Percentiles rank a stretch among this genome's conserved stretches.
These are phyloP conservation scores for Mesoligia furuncula DNA, from an alignment of 2,888 invertebrate species.

Conservation along the genomic window DNA sequence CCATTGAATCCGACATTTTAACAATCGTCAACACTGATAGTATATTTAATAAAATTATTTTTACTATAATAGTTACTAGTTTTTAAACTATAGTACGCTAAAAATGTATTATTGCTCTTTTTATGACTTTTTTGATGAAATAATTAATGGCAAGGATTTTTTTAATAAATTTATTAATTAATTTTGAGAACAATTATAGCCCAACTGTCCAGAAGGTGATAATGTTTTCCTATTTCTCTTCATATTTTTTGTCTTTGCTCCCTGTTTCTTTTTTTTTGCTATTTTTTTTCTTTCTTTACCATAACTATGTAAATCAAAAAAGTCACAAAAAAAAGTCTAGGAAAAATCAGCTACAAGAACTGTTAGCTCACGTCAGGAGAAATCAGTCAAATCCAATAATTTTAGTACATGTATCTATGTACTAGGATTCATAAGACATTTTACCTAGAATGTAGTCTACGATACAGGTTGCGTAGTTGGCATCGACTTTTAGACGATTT, in stretches of 20 bases:
- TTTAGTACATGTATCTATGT: slow-evolving; percentile 61
- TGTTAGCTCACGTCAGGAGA: slow-evolving; percentile 51
- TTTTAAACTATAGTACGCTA: slow-evolving; percentile 53
- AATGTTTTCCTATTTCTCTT: not conserved
- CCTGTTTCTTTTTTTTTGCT: not conserved
- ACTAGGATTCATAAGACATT: slow-evolving; percentile 77
- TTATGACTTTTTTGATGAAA: slow-evolving; percentile 36
- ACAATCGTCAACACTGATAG: slow-evolving; percentile 57
- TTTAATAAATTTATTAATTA: not conserved
- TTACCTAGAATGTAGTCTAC: slow-evolving; percentile 66
- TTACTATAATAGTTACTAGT: slow-evolving; percentile 46
- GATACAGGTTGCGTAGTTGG: slow-evolving; percentile 32
- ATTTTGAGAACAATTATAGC: not conserved
- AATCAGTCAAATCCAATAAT: slow-evolving; percentile 69
- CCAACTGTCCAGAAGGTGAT: not conserved
- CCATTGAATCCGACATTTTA: slow-evolving; percentile 38
- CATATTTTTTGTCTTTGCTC: not conserved
- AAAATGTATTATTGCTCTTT: slow-evolving; percentile 33
- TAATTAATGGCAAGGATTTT: not conserved
- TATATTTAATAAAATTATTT: slow-evolving; percentile 55
- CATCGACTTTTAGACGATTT: slow-evolving; percentile 27
- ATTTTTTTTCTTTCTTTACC: not conserved
- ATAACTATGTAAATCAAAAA: slow-evolving; percentile 12
- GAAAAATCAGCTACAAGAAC: slow-evolving; percentile 50
- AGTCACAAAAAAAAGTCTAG: slow-evolving; percentile 50